Percentiles rank a stretch among this genome's conserved stretches.
Conservation (phyloP, 2,888 invertebrate species). For the Boloria euphrosyne region DNA sequence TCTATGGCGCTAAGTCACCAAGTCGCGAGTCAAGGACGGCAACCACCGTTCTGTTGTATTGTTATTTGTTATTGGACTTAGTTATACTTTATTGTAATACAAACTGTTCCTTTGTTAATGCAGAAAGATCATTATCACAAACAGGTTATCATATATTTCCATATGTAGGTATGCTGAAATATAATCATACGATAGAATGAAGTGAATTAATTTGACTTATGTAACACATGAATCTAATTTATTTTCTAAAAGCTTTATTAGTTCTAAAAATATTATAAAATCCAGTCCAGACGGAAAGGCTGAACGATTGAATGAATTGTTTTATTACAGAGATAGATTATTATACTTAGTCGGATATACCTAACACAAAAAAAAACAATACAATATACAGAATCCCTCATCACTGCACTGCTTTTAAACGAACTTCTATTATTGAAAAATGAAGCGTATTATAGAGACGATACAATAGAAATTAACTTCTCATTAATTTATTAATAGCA, state of each 20-base stretch:
- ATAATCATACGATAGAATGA: no score
- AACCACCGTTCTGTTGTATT: conserved; percentile 41
- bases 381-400: no score
- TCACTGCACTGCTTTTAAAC: conserved; percentile 1
- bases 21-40: conserved; percentile 63
- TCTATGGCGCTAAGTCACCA: conserved; percentile 48
- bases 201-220: no score
- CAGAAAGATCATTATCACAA: conserved; percentile 34
- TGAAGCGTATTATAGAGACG: conserved; percentile 2
- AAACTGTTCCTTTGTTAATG: conserved; percentile 30
- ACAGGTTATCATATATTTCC: conserved; percentile 12
- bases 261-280: no score
- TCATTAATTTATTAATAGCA: conserved; percentile 19
- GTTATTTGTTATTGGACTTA: conserved; percentile 36
- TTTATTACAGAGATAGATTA: no score
- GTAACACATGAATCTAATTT: no score
- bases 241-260: no score
- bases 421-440: conserved; percentile 6
- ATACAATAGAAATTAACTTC: conserved; percentile 6
- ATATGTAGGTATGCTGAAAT: no score
- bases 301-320: no score
- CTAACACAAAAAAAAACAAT: no score
- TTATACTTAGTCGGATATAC: no score
- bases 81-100: conserved; percentile 36
- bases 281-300: no score